Percentiles rank a stretch among this genome's conserved stretches.
Evolutionary conservation across 2,888 invertebrate genomes (phyloP).

Genomic region (Nephrotoma guestfalica): DNA sequence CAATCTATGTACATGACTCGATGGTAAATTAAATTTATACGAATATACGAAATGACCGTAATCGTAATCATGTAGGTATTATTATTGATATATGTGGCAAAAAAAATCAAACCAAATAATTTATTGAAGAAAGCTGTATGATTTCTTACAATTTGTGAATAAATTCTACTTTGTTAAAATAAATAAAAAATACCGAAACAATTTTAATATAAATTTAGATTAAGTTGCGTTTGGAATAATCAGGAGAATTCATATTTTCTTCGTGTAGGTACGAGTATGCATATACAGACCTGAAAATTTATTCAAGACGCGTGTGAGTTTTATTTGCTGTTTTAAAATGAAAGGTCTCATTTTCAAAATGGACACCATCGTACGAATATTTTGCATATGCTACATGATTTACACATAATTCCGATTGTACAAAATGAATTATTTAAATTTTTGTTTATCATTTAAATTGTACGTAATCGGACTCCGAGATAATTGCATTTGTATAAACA

Average conservation of each 20-base stretch:
- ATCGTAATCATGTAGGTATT: background rate
- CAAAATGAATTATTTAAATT: background rate
- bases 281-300: background rate
- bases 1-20: background rate
- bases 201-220: background rate
- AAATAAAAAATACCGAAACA: background rate
- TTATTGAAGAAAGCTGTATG: background rate
- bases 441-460: background rate
- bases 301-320: background rate
- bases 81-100: background rate
- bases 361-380: background rate
- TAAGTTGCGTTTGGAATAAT: background rate
- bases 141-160: background rate
- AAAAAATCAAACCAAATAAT: background rate
- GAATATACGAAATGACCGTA: background rate
- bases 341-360: background rate
- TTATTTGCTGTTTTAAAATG: background rate
- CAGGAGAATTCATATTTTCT: background rate
- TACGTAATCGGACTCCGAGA: too few species aligned
- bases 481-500: too few species aligned
- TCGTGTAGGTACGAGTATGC: background rate
- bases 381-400: background rate
- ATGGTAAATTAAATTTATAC: background rate
- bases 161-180: background rate
- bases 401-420: background rate